phyloP scores from a whole-genome alignment of 2,113 vertebrate species.

The Mirza zaza region DNA sequence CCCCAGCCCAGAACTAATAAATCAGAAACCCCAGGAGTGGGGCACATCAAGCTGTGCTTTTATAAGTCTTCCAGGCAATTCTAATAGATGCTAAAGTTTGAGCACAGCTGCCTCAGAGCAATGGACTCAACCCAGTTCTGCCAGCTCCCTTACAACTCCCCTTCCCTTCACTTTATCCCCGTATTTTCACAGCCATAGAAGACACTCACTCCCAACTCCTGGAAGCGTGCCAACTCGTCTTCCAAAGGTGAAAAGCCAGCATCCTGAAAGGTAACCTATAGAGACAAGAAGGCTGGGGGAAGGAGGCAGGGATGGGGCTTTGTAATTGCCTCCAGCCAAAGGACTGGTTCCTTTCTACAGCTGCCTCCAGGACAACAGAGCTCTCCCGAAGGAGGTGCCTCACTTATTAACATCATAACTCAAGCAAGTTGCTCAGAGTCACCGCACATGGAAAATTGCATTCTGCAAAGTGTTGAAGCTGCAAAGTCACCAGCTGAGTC shows the following conservation, averaged over 20 bases:
- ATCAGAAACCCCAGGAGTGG: neutral
- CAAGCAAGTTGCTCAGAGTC: constrained; percentile 74
- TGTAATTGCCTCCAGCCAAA: neutral
- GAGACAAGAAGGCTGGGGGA: neutral
- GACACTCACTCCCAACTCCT: neutral
- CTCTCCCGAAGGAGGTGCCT: constrained; percentile 49
- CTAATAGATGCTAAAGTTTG: neutral
- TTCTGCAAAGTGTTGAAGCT: constrained; percentile 70
- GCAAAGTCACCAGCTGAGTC: constrained; percentile 69
- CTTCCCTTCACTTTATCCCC: neutral
- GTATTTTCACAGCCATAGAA: neutral
- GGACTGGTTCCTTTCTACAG: neutral
- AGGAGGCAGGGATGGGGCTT: neutral
- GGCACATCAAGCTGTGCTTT: neutral
- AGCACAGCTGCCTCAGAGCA: neutral
- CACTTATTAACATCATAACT: constrained; percentile 84
- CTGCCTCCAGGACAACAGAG: constrained; percentile 58
- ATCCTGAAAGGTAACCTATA: neutral
- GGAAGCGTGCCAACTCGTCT: neutral
- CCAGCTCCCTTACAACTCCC: neutral
- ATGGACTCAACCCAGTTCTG: neutral
- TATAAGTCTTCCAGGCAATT: neutral
- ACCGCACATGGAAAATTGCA: constrained; percentile 64
- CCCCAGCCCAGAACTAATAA: rapidly evolving
- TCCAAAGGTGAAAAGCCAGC: neutral